phyloP scores from a whole-genome alignment of 2,797 vertebrate species.

The Natrix natrix region DNA sequence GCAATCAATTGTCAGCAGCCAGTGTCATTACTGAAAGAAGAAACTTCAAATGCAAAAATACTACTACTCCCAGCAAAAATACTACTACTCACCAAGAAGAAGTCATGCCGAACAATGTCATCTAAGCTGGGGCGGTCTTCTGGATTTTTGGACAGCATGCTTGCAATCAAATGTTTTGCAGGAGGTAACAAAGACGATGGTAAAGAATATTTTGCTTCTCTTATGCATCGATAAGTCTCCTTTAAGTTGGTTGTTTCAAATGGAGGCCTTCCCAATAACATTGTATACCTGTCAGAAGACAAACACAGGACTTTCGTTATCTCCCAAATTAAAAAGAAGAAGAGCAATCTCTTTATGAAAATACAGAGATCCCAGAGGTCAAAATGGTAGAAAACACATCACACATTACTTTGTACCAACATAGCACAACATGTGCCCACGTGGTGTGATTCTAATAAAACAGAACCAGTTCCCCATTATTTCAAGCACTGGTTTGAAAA shows the following conservation, averaged over 20 bases:
- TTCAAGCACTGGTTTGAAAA: constrained; percentile 3
- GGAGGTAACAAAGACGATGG: constrained; percentile 87
- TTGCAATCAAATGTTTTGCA: constrained; percentile 89
- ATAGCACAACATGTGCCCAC: not conserved
- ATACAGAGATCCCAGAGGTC: not conserved
- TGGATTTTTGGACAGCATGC: constrained; percentile 90
- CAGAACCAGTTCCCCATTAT: not conserved
- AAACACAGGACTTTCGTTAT: not conserved
- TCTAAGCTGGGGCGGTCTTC: constrained; percentile 90
- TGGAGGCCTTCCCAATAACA: constrained; percentile 93
- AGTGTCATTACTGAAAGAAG: not conserved
- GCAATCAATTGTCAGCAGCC: constrained; percentile 17
- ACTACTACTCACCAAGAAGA: constrained; percentile 88
- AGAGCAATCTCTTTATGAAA: not conserved
- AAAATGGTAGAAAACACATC: not conserved
- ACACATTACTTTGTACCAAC: not conserved
- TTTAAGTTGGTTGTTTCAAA: constrained; percentile 98
- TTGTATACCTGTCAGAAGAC: constrained; percentile 86
- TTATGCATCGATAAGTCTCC: constrained; percentile 94
- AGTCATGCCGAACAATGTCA: constrained; percentile 92
- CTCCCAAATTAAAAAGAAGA: not conserved
- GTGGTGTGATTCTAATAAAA: not conserved
- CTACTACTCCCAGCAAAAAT: not conserved
- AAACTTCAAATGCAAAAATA: not conserved
- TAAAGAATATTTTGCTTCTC: constrained; percentile 91